Evolutionary conservation across 2,888 invertebrate genomes (phyloP).

Genomic region (Dasypogon diadema): DNA sequence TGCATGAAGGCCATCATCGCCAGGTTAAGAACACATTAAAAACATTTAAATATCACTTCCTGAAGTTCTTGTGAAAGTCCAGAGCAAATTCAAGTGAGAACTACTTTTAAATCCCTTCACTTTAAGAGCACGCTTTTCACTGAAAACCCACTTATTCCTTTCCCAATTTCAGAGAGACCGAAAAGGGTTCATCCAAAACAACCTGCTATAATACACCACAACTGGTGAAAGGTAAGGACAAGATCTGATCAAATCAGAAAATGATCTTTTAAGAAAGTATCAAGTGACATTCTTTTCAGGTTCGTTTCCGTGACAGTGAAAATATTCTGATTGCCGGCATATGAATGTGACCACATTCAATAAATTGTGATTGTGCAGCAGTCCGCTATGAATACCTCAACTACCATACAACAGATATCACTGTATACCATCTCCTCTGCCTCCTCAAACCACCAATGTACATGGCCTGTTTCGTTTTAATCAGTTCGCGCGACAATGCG

Average conservation of each 20-base stretch:
- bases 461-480: not conserved
- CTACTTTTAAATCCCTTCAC: constrained; percentile 12
- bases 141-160: not conserved
- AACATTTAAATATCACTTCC: not conserved
- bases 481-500: not conserved
- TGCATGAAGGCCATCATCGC: not conserved
- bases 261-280: constrained; percentile 7
- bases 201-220: not conserved
- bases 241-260: constrained; percentile 2
- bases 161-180: not conserved
- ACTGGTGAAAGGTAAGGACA: constrained; percentile 3
- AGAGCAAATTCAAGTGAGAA: not conserved
- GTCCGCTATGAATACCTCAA: not conserved
- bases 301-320: not conserved
- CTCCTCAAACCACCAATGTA: not conserved
- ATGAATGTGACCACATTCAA: not conserved
- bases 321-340: not conserved
- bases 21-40: not conserved
- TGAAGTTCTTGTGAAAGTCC: constrained; percentile 5
- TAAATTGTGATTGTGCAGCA: not conserved
- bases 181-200: not conserved
- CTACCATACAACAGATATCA: not conserved
- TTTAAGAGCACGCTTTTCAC: constrained; percentile 4
- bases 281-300: not conserved
- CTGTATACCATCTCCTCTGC: not conserved